phyloP scores from a whole-genome alignment of 1,140 invertebrate species.

The Gonatopus flavifemur region DNA sequence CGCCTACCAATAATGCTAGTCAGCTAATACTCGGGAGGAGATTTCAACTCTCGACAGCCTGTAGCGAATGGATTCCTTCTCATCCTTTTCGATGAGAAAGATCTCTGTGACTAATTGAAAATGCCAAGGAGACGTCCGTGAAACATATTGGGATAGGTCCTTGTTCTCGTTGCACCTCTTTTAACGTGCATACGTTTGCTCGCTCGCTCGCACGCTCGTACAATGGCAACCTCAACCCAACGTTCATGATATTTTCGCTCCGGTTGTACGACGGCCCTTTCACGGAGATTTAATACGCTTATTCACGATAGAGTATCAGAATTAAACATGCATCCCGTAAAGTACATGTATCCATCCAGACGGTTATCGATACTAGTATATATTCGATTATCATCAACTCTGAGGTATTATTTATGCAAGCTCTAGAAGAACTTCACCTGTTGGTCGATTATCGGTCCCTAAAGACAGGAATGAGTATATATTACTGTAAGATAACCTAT shows the following conservation, averaged over 20 bases:
- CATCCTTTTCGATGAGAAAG: constrained; percentile 20
- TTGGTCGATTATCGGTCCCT: too few relatives aligned
- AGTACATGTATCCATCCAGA: too few relatives aligned
- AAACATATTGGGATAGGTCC: not conserved
- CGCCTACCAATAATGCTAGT: too few relatives aligned
- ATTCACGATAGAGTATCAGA: constrained; percentile 15
- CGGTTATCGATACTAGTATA: too few relatives aligned
- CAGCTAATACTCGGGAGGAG: too few relatives aligned
- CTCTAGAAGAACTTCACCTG: too few relatives aligned
- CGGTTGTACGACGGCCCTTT: constrained; percentile 22
- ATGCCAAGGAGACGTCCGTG: constrained; percentile 13
- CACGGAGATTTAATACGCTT: constrained; percentile 24
- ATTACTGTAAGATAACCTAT: too few relatives aligned
- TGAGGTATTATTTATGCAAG: too few relatives aligned
- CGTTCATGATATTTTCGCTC: constrained; percentile 19
- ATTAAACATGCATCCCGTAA: constrained; percentile 19
- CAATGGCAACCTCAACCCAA: constrained; percentile 17
- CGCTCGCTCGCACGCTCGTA: too few relatives aligned
- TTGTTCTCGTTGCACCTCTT: constrained; percentile 10
- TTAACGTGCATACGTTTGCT: too few relatives aligned
- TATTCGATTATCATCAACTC: too few relatives aligned
- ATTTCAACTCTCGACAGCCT: constrained; percentile 28
- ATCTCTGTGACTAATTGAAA: constrained; percentile 36
- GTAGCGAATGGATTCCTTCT: constrained; percentile 39
- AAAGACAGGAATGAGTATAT: too few relatives aligned